A percentile compares a stretch with the other conserved stretches of the same genome.
phyloP scores from a whole-genome alignment of 2,113 vertebrate genomes.

The Emydocephalus ijimae region DNA sequence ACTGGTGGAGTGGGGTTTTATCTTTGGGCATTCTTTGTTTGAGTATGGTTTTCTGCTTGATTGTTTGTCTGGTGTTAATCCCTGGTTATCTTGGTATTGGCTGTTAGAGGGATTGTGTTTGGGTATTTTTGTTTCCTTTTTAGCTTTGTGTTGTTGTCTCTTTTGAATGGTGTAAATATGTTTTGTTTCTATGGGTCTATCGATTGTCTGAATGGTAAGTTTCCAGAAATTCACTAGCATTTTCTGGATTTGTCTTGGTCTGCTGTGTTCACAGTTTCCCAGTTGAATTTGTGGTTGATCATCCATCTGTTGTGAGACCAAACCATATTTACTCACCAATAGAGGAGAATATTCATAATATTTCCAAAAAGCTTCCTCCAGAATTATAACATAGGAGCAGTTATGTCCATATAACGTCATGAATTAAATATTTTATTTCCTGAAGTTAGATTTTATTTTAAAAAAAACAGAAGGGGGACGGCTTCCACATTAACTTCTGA shows the following conservation, averaged over 20 bases:
- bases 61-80: neutral
- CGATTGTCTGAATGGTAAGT: neutral
- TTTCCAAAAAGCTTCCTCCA: constrained; percentile 50
- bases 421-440: neutral
- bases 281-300: neutral
- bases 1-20: neutral
- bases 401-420: constrained; percentile 54
- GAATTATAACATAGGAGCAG: constrained; percentile 69
- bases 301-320: neutral
- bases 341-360: constrained; percentile 71
- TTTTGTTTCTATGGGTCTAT: neutral
- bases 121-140: neutral
- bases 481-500: neutral
- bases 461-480: neutral
- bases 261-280: neutral
- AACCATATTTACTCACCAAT: neutral
- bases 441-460: neutral
- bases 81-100: neutral
- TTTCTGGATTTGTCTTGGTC: neutral
- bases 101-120: neutral
- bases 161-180: neutral
- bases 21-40: neutral
- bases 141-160: neutral
- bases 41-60: neutral
- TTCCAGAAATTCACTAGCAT: neutral